These are phyloP conservation scores for Drosophila virilis DNA, from an alignment of 1,140 invertebrate genomes.

Conservation along the genomic window DNA sequence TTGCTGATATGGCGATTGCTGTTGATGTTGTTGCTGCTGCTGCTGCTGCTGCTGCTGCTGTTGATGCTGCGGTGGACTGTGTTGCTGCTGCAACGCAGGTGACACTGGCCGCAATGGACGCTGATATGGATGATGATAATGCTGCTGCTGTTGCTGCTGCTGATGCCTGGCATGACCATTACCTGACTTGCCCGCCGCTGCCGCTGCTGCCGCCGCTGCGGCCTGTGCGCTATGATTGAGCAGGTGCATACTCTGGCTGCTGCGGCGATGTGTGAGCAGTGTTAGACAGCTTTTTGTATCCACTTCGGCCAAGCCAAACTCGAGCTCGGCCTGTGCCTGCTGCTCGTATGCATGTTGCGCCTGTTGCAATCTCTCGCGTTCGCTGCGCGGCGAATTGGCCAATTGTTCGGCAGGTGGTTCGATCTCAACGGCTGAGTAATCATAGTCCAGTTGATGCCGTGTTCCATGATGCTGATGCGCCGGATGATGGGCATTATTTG, in stretches of 20 bases:
- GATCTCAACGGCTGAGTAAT: conserved; percentile 72
- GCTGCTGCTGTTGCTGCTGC: conserved; percentile 19
- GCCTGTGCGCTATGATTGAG: conserved; percentile 47
- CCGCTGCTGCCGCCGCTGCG: too few relatives aligned
- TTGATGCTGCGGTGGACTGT: conserved; percentile 31
- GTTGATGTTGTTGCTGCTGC: conserved; percentile 31
- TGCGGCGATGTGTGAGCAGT: conserved; percentile 51
- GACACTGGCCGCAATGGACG: conserved; percentile 59
- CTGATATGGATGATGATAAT: conserved; percentile 72
- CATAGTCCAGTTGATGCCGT: conserved; percentile 60
- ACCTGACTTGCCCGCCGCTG: conserved; percentile 19
- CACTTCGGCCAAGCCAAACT: conserved; percentile 67
- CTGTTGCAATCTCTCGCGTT: conserved; percentile 65
- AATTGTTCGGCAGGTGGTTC: conserved; percentile 72
- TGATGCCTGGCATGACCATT: conserved; percentile 28
- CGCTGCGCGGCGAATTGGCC: conserved; percentile 71
- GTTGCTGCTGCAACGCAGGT: conserved; percentile 37
- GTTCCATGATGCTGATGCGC: conserved; percentile 57
- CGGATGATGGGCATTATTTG: conserved; percentile 51
- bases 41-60: conserved; percentile 23
- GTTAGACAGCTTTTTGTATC: conserved; percentile 57
- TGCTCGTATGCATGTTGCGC: conserved; percentile 73
- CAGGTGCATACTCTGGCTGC: conserved; percentile 40
- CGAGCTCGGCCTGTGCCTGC: conserved; percentile 65
- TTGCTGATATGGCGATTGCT: conserved; percentile 62